Percentiles rank a stretch among this genome's conserved stretches.
Evolutionary conservation across 2,888 invertebrate species (phyloP).

Genomic region (Orthonychiurus folsomi): DNA sequence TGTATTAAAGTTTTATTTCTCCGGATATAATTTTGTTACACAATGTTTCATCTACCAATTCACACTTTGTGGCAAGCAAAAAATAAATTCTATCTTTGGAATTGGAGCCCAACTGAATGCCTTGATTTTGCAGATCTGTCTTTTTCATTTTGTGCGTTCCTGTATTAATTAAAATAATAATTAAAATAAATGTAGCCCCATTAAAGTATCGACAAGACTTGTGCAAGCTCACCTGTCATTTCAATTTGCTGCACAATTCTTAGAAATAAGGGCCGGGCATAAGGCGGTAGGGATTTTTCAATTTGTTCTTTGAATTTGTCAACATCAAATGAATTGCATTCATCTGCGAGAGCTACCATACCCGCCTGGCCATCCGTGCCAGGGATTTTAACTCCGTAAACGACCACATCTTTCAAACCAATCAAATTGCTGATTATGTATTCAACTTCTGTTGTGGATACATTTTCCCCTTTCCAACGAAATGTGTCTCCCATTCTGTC

Average conservation of each 20-base stretch:
- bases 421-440: constrained; percentile 74
- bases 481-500: constrained; percentile 28
- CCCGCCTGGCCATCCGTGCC: constrained; percentile 30
- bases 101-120: constrained; percentile 54
- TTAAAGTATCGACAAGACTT: neutral
- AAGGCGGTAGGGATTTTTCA: constrained; percentile 26
- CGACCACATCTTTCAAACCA: constrained; percentile 75
- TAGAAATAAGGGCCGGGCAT: constrained; percentile 33
- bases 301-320: constrained; percentile 15
- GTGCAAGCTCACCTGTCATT: constrained; percentile 27
- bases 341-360: constrained; percentile 32
- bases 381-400: constrained; percentile 81
- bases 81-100: constrained; percentile 18
- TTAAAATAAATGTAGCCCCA: no score
- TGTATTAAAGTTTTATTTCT: constrained; percentile 17
- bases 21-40: constrained; percentile 21
- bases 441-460: constrained; percentile 95
- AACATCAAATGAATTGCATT: constrained; percentile 19
- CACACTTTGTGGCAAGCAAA: constrained; percentile 14
- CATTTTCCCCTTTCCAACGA: constrained; percentile 93
- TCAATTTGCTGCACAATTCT: constrained; percentile 27
- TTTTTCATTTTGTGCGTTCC: constrained; percentile 94
- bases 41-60: constrained; percentile 15
- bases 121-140: constrained; percentile 71
- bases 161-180: no score